Percentiles rank a stretch among this genome's conserved stretches.
phyloP scores from a whole-genome alignment of 1,140 invertebrate species.

The Conus ventricosus region DNA sequence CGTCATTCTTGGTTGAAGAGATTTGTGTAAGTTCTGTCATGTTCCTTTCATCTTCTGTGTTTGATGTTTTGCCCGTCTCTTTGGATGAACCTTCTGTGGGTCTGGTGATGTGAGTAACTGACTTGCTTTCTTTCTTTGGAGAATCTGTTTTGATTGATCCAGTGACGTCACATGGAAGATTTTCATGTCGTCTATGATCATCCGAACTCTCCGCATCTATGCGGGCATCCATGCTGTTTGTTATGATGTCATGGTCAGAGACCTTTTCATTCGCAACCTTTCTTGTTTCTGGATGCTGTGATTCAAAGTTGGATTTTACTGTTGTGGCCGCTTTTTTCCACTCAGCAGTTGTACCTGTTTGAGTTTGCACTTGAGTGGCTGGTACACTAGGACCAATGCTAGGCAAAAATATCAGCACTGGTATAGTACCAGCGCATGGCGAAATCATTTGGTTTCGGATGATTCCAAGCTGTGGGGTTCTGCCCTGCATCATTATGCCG shows the following conservation, averaged over 20 bases:
- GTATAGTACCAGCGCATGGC: neutral
- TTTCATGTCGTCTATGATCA: neutral
- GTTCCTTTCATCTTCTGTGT: neutral
- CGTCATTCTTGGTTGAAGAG: neutral
- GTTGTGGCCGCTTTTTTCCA: neutral
- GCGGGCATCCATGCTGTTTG: neutral
- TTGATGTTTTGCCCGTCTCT: neutral
- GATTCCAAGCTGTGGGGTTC: neutral
- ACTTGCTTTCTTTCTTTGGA: neutral
- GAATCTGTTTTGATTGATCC: neutral
- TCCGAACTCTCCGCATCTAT: neutral
- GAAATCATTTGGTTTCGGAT: neutral
- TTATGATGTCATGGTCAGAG: neutral
- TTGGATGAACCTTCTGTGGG: neutral
- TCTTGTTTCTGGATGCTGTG: neutral
- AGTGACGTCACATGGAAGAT: neutral
- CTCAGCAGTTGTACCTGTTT: neutral
- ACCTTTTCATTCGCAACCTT: neutral
- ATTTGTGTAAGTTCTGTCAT: neutral
- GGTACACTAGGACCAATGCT: neutral
- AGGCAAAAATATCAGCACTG: neutral
- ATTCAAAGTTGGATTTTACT: neutral
- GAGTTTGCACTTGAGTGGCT: neutral
- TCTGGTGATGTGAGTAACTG: neutral
- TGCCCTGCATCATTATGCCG: neutral